Evolutionary conservation across 1,140 invertebrate species (phyloP).

Genomic region (Eciton burchellii): DNA sequence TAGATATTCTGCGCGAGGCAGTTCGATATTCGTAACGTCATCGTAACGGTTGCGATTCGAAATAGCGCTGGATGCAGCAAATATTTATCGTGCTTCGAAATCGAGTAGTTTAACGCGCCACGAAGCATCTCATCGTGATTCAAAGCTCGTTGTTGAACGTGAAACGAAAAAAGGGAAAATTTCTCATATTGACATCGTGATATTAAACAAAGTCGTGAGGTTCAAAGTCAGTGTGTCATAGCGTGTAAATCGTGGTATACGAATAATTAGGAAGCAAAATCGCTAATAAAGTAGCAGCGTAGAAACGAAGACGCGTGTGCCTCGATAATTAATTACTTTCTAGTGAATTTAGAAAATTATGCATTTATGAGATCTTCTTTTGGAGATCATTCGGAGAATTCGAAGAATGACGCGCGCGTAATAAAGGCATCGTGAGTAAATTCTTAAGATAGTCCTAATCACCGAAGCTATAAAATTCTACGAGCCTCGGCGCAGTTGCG

Average conservation of each 20-base stretch:
- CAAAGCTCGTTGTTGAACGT: constrained; percentile 20
- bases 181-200: constrained; percentile 36
- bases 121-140: constrained; percentile 35
- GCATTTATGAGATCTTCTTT: background rate
- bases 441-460: constrained; percentile 22
- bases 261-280: constrained; percentile 46
- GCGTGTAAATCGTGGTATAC: constrained; percentile 31
- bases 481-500: constrained; percentile 1
- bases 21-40: background rate
- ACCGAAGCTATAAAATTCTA: background rate
- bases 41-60: constrained; percentile 1
- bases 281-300: constrained; percentile 34
- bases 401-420: constrained; percentile 16
- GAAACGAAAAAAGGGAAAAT: constrained; percentile 21
- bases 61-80: constrained; percentile 30
- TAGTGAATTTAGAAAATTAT: constrained; percentile 50
- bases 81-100: constrained; percentile 45
- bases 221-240: background rate
- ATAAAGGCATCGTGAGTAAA: constrained; percentile 23
- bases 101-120: constrained; percentile 44
- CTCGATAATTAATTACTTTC: constrained; percentile 51
- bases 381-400: constrained; percentile 8
- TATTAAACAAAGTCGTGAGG: constrained; percentile 14
- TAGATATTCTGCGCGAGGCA: background rate
- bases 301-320: constrained; percentile 27